Evolutionary conservation across 2,888 invertebrate genomes (phyloP), one percentile per base, ranked within the genome.

Genomic region (Eristalis pertinax): DNA sequence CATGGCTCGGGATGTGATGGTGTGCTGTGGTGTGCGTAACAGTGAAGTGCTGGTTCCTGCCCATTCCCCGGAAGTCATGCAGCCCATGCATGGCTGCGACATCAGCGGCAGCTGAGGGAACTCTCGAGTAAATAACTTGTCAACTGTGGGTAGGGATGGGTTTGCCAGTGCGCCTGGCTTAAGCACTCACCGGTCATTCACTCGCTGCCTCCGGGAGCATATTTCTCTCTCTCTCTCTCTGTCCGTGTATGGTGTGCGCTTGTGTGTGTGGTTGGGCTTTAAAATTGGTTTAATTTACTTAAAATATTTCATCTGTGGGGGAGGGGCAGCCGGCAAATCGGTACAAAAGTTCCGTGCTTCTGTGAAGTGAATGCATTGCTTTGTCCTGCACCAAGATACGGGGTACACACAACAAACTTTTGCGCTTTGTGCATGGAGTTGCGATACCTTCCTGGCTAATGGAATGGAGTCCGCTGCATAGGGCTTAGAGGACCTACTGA

Each of bases 161-260:
- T 50, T 67, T 63, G 60, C 32, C 22, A 22, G 29, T 60, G 22
- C 41, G 72, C n/a, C 41, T 22, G 22, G 67, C 29, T 76, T 41
- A 38, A 70, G 68, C 38, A 64, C 74, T 63, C 69, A 38, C n/a
- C 68, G 81, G 81, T 81, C 81, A 81, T 81, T 81, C 74, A 81
- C 80, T 74, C 50, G 32, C 15, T 24, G 58, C 29, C 67, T 19
- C 8, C 50, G 50, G 1, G 50, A 19, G 19, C 2, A 19, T 50
- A 19, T 43, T 4, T 5, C 15, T 43, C 15, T 5, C 15, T 43
- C 15, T 19, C 2, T 50, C 19, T 19, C 10, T 38, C 19, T 2
- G 15, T 43, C 8, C 10, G 4, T 32, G 68, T 35, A n/a, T n/a
- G n/a, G 38, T 68, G 15, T 67, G 43, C 32, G 32, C 7, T 32